Base-by-base conservation (phyloP, 1,140 invertebrate genomes). In the Diuraphis noxia region DNA sequence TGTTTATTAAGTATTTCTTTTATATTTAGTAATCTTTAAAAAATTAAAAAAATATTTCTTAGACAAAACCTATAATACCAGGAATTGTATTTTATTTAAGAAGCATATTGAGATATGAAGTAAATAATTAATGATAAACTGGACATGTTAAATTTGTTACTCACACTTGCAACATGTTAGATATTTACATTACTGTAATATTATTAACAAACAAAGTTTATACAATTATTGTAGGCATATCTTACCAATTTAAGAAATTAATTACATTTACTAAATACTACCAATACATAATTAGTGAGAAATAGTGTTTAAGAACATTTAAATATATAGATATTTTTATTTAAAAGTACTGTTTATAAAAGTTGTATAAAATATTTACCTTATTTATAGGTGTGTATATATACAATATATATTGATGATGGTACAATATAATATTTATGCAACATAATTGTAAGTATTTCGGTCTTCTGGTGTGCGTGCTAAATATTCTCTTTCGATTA, bases 401-500 rank as follows among this genome's bases (percentile, higher is more conserved):
- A 56, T 56, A 87, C 52, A 56, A 10, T 21, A 79, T 79, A 90
- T 43, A 79, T 79, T 79, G 63, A 46, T 38, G 36, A n/a, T 34
- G 30, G 38, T 77, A 87, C 25, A 38, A 40, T n/a, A 40, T 2
- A 2, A 30, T 25, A 79, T 81, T 82, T 91, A 91, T 52, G 89
- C 89, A 23, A 91, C 89, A 81, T 91, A 91, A 40, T 91, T 91
- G 34, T 91, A 91, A 82, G 89, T 91, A 81, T 91, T 91, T 91
- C 96, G 96, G 95, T 99, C 98, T 94, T 99, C 98, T 92, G 97
- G 96, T 93, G 98, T 99, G 94, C 99, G 96, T 92, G 98, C 98
- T 93, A 99, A 95, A 95, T 99, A 99, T 95, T 99, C 99, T 93
- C 99, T 95, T 95, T 99, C 99, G 94, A 99, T 99, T 93, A 99